Conservation (phyloP, 2,888 invertebrate genomes). For the Seira ritae region DNA sequence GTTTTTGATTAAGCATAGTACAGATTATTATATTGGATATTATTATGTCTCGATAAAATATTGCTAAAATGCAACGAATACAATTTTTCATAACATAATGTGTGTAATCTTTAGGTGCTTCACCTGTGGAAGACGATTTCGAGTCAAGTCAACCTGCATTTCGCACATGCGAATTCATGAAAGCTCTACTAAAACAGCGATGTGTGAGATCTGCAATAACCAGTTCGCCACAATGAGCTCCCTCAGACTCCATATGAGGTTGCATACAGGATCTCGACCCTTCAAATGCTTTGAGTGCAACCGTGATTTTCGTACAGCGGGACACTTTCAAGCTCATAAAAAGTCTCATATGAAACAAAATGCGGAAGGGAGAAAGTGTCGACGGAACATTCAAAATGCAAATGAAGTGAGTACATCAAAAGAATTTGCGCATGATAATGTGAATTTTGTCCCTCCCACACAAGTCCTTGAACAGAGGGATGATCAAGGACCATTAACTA, state of each 20-base stretch:
- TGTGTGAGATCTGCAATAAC: constrained; percentile 81
- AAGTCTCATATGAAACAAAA: constrained; percentile 77
- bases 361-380: too few species aligned
- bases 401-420: background rate
- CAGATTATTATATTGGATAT: too few species aligned
- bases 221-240: constrained; percentile 82
- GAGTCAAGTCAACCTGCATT: constrained; percentile 82
- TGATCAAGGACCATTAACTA: background rate
- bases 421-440: too few species aligned
- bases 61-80: too few species aligned
- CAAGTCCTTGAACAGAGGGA: background rate
- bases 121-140: constrained; percentile 76
- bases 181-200: constrained; percentile 78
- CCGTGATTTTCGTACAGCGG: constrained; percentile 82
- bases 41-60: too few species aligned
- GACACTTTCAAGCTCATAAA: constrained; percentile 82
- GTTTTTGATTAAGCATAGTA: too few species aligned
- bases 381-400: background rate
- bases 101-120: constrained; percentile 59
- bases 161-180: constrained; percentile 81
- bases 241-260: constrained; percentile 86
- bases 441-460: too few species aligned
- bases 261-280: constrained; percentile 89
- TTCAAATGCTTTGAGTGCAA: constrained; percentile 90
- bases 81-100: too few species aligned